Evolutionary conservation across 2,797 vertebrate genomes (phyloP).

Genomic region (Eulemur coronatus): DNA sequence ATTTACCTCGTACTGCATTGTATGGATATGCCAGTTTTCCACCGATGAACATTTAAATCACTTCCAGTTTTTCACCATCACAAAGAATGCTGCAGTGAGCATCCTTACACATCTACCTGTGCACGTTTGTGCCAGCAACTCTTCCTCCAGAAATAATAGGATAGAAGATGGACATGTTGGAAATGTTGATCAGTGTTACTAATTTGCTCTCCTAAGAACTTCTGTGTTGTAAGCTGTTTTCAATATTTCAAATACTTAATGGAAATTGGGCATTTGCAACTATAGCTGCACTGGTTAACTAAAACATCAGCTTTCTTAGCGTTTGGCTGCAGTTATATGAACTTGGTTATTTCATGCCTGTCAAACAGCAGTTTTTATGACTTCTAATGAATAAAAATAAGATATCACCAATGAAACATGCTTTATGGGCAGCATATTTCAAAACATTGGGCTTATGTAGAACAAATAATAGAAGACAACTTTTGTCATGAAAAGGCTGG

Average conservation of each 20-base stretch:
- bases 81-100: neutral
- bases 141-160: neutral
- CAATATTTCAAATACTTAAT: neutral
- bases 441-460: neutral
- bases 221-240: neutral
- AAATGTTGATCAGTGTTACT: neutral
- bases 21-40: neutral
- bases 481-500: neutral
- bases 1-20: neutral
- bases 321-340: neutral
- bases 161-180: neutral
- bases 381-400: neutral
- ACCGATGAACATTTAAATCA: neutral
- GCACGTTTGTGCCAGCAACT: neutral
- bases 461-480: neutral
- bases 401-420: neutral
- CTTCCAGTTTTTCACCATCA: neutral
- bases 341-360: neutral
- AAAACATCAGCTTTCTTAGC: neutral
- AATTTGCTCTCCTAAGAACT: neutral
- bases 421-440: neutral
- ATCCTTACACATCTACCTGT: neutral
- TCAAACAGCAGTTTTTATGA: neutral
- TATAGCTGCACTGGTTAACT: neutral
- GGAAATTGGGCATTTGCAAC: neutral